Evolutionary conservation across 1,140 invertebrate species (phyloP).

Genomic region (Drosophila nasuta): DNA sequence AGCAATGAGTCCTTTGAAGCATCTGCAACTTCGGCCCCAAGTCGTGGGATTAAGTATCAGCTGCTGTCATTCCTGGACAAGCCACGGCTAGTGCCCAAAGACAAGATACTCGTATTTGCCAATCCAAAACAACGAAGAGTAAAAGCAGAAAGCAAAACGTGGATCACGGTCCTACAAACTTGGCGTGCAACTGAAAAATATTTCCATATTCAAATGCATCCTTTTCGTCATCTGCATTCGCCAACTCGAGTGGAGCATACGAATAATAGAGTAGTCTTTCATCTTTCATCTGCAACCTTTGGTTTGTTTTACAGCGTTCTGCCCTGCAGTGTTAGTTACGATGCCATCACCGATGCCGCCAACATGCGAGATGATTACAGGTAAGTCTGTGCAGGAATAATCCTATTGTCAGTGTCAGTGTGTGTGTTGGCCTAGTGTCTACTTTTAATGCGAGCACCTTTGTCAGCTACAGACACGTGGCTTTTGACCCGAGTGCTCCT

Average conservation of each 20-base stretch:
- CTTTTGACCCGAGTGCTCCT: slow-evolving; percentile 28
- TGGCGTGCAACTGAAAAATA: slow-evolving; percentile 20
- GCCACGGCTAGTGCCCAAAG: not conserved
- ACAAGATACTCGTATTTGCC: not conserved
- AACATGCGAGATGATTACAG: slow-evolving; percentile 85
- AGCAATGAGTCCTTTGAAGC: slow-evolving; percentile 3
- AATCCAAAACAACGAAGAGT: slow-evolving; percentile 12
- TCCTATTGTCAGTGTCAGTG: slow-evolving; percentile 3
- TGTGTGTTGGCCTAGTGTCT: not conserved
- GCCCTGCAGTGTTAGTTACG: slow-evolving; percentile 87
- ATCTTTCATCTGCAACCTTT: not conserved
- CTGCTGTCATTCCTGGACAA: slow-evolving; percentile 8
- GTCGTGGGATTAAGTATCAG: slow-evolving; percentile 16
- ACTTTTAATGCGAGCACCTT: slow-evolving; percentile 38
- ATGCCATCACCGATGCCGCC: slow-evolving; percentile 83
- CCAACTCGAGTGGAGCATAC: not conserved
- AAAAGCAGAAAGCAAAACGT: slow-evolving; percentile 17
- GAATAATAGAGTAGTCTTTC: not conserved
- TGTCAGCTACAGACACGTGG: slow-evolving; percentile 40
- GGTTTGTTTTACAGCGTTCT: slow-evolving; percentile 85
- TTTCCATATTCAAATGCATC: slow-evolving; percentile 36
- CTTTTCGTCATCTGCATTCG: slow-evolving; percentile 8
- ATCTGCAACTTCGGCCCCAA: slow-evolving; percentile 4
- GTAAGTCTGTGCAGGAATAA: slow-evolving; percentile 42
- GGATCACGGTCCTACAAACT: slow-evolving; percentile 20